These are phyloP conservation scores for Mactromeris polynyma DNA, from an alignment of 2,888 invertebrate genomes.

Conservation along the genomic window DNA sequence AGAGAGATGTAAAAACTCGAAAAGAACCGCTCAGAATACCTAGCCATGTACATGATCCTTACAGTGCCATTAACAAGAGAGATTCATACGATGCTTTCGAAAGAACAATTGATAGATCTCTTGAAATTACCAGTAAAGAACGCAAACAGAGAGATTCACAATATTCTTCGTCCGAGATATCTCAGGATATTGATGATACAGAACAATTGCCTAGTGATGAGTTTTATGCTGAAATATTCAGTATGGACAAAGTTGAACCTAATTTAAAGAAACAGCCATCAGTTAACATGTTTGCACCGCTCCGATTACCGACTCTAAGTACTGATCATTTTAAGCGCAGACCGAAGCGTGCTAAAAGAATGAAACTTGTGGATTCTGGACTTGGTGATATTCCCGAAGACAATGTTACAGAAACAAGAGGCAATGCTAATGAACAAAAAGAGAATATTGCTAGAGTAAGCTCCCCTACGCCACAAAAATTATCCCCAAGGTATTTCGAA, in stretches of 20 bases:
- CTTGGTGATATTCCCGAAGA: constrained; percentile 74
- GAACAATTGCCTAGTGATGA: constrained; percentile 25
- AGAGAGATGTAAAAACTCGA: constrained; percentile 41
- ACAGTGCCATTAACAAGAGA: background rate
- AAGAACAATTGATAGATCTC: constrained; percentile 30
- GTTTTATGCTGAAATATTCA: constrained; percentile 53
- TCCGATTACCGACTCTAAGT: constrained; percentile 36
- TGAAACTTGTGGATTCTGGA: constrained; percentile 69
- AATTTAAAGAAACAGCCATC: constrained; percentile 8
- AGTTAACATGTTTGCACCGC: background rate
- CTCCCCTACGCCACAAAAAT: constrained; percentile 69
- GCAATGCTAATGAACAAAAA: background rate
- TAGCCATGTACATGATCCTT: background rate
- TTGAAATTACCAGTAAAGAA: background rate
- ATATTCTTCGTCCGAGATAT: background rate
- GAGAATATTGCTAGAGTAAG: constrained; percentile 34
- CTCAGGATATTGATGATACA: background rate
- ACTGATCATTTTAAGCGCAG: constrained; percentile 62
- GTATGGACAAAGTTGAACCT: constrained; percentile 28
- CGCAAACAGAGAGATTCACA: background rate
- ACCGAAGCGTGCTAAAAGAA: constrained; percentile 74
- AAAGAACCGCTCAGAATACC: background rate
- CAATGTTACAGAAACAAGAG: constrained; percentile 54
- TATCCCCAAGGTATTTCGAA: constrained; percentile 54
- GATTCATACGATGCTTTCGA: constrained; percentile 42